phyloP scores from a whole-genome alignment of 2,888 invertebrate species.

The Scaptomyza caliginosa region DNA sequence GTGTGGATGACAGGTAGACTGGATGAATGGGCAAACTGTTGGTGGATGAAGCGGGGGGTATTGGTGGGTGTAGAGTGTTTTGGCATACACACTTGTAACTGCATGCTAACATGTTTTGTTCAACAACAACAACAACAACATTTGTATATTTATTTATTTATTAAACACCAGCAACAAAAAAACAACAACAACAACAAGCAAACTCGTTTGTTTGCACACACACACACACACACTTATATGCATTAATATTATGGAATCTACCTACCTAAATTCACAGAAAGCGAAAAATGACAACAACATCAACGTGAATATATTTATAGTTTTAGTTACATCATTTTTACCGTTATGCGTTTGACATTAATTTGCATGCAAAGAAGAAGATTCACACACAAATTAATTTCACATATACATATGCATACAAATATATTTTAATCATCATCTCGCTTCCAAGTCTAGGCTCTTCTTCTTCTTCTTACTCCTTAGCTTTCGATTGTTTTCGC shows the following conservation, averaged over 20 bases:
- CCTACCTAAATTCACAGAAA: constrained; percentile 46
- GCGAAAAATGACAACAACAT: constrained; percentile 3
- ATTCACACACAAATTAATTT: constrained; percentile 65
- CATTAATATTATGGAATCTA: constrained; percentile 37
- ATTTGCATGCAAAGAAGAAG: constrained; percentile 62
- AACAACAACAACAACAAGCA: constrained; percentile 51
- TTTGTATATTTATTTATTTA: constrained; percentile 61
- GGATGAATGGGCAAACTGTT: constrained; percentile 9
- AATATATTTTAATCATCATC: constrained; percentile 26
- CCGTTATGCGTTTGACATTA: constrained; percentile 77
- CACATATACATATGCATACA: constrained; percentile 1
- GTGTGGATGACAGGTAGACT: background rate
- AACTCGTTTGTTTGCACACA: constrained; percentile 60
- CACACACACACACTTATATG: constrained; percentile 20
- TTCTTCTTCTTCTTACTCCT: background rate
- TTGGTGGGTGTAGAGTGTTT: background rate
- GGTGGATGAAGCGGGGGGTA: background rate
- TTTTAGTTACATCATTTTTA: constrained; percentile 66
- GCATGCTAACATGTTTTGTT: constrained; percentile 72
- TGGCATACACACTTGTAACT: constrained; percentile 63
- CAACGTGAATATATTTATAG: constrained; percentile 24
- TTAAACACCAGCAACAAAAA: constrained; percentile 52
- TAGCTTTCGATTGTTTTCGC: background rate
- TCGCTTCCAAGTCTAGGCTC: background rate
- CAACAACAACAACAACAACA: constrained; percentile 16